Percentiles rank a stretch among this genome's conserved stretches.
phyloP scores from a whole-genome alignment of 53 echinoderm and acorn worm genomes.

The Apostichopus leukothele region DNA sequence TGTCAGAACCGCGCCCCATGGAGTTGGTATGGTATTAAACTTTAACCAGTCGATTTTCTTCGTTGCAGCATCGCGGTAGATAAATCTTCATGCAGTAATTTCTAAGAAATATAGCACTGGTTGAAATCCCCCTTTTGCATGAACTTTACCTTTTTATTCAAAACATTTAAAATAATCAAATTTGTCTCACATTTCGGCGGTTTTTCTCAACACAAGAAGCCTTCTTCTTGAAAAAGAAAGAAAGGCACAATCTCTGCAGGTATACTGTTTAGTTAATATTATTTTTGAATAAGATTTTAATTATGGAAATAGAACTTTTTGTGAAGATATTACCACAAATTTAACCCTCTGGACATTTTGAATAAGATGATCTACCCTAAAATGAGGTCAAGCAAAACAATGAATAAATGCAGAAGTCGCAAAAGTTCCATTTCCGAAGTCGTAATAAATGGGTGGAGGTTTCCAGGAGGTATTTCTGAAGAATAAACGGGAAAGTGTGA shows the following conservation, averaged over 20 bases:
- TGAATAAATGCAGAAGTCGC: too few relatives aligned
- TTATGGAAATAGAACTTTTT: not conserved
- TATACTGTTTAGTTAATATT: not conserved
- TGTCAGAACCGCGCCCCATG: not conserved
- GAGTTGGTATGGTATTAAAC: not conserved
- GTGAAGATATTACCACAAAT: too few relatives aligned
- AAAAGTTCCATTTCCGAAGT: too few relatives aligned
- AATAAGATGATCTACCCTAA: too few relatives aligned
- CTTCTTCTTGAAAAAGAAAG: not conserved
- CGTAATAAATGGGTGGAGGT: too few relatives aligned
- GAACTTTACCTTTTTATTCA: not conserved
- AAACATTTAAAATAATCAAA: not conserved
- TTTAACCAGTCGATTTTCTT: not conserved
- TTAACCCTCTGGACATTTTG: too few relatives aligned
- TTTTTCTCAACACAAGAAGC: not conserved
- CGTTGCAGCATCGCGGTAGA: not conserved
- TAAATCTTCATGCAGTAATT: not conserved
- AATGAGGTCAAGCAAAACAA: too few relatives aligned
- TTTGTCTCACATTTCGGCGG: not conserved
- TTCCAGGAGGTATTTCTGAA: too few relatives aligned
- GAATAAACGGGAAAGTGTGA: too few relatives aligned
- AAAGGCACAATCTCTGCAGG: not conserved
- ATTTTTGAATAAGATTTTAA: not conserved
- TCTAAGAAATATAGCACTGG: not conserved
- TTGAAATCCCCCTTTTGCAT: not conserved